Percentiles rank a stretch among this genome's conserved stretches.
These are phyloP conservation scores for Macrotus californicus DNA, from an alignment of 2,113 vertebrate genomes.

Conservation along the genomic window DNA sequence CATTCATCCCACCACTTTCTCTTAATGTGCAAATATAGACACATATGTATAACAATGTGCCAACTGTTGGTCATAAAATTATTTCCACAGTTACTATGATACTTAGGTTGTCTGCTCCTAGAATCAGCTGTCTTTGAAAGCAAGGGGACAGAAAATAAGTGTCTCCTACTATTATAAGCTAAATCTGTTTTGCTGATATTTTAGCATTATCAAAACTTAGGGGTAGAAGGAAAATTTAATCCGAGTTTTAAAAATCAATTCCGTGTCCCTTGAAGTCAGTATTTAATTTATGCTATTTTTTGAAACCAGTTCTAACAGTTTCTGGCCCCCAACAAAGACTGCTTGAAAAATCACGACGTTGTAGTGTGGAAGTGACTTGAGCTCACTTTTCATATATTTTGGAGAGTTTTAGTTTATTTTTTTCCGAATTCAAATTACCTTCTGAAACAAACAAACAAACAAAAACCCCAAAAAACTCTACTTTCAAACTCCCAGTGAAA, in stretches of 20 bases:
- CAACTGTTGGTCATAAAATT: neutral
- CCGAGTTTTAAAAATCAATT: neutral
- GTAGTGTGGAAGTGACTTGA: neutral
- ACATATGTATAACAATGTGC: neutral
- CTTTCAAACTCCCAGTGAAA: neutral
- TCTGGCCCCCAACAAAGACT: neutral
- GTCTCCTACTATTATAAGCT: neutral
- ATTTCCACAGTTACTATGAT: neutral
- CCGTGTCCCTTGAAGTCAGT: neutral
- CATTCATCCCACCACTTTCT: neutral
- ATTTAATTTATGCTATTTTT: conserved; percentile 4
- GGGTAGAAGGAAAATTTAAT: neutral
- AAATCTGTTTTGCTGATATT: neutral
- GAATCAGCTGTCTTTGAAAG: neutral
- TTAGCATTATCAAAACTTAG: neutral
- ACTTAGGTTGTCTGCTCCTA: neutral
- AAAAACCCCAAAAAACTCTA: neutral
- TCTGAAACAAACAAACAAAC: neutral
- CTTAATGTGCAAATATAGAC: neutral
- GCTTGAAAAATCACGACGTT: neutral
- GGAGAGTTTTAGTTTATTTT: neutral
- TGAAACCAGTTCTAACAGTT: neutral
- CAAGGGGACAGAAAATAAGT: neutral
- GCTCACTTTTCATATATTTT: neutral
- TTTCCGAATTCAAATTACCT: neutral